phyloP scores from a whole-genome alignment of 2,113 vertebrate genomes.

The Cyphomyrus discorhynchus region DNA sequence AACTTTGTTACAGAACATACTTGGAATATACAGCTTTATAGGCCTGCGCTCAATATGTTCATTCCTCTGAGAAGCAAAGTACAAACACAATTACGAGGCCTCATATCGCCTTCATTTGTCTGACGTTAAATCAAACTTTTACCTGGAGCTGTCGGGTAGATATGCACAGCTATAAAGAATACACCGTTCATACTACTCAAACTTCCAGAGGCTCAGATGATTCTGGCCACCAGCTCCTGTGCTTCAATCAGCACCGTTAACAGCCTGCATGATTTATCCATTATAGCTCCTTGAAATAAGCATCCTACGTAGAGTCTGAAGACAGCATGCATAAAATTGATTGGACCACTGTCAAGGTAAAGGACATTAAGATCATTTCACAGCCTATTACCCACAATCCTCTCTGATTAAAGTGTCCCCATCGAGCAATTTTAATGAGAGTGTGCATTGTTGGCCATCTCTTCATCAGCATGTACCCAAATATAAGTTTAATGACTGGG shows the following conservation, averaged over 20 bases:
- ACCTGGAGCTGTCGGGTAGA: background rate
- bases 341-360: slow-evolving; percentile 23
- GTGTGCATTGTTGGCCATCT: slow-evolving; percentile 15
- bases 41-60: background rate
- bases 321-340: slow-evolving; percentile 24
- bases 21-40: background rate
- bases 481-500: background rate
- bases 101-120: background rate
- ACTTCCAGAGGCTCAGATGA: background rate
- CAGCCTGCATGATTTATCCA: slow-evolving; percentile 19
- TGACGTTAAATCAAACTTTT: background rate
- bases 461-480: slow-evolving; percentile 3
- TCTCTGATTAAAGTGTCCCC: slow-evolving; percentile 19
- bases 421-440: slow-evolving; percentile 20
- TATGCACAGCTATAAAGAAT: background rate
- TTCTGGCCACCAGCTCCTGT: background rate
- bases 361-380: slow-evolving; percentile 28
- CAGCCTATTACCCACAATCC: slow-evolving; percentile 26
- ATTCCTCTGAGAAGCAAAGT: background rate
- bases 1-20: background rate
- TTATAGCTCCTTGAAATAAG: slow-evolving; percentile 20
- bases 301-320: slow-evolving; percentile 21
- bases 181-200: background rate
- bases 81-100: background rate
- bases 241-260: slow-evolving; percentile 14